Evolutionary conservation across 2,888 invertebrate genomes (phyloP), one percentile per base, ranked within the genome.

Genomic region (Disparrhopalites patrizii): DNA sequence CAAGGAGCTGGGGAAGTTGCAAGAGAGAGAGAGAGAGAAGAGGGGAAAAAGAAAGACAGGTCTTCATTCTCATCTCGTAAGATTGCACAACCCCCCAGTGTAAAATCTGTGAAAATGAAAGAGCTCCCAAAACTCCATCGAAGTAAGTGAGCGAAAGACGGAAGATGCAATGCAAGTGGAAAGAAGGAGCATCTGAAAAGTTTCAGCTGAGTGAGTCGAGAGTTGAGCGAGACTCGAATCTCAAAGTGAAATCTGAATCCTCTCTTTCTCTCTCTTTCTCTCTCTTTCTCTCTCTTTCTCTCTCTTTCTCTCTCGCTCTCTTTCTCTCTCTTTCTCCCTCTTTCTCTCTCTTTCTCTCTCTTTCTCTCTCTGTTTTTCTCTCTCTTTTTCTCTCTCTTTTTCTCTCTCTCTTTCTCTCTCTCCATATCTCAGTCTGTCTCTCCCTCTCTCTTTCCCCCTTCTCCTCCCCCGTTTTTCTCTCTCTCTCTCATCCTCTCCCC

Each of bases 161-260:
- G 62, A 52, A 52, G 58, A 54, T 52, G 60, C 36, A 58, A 65
- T 65, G 30, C 54, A 54, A 56, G 57, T 47, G 58, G 67, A 63
- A 56, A 61, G 54, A 58, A 62, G 62, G 63, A 68, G 63, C 68
- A 68, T 68, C 62, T 68, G 68, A 68, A 68, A 68, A 68, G 68
- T 68, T 68, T 68, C 68, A 66, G 63, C 54, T 62, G 65, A 68
- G 62, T 68, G 68, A 65, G 57, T 62, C 60, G 67, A 67, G n/a
- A n/a, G 68, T 58, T 61, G 65, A 65, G 68, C 68, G 68, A 65
- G 68, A 68, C 68, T 68, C 65, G 68, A 68, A 68, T 68, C 68
- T 68, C 68, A 65, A 68, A 63, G 58, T 68, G 68, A 68, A 68
- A 65, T 65, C 66, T 60, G 66, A 65, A 63, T 62, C 61, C 58